Evolutionary conservation across 2,113 vertebrate genomes (phyloP), one percentile per base, ranked within the genome.

Genomic region (Thunnus maccoyii): DNA sequence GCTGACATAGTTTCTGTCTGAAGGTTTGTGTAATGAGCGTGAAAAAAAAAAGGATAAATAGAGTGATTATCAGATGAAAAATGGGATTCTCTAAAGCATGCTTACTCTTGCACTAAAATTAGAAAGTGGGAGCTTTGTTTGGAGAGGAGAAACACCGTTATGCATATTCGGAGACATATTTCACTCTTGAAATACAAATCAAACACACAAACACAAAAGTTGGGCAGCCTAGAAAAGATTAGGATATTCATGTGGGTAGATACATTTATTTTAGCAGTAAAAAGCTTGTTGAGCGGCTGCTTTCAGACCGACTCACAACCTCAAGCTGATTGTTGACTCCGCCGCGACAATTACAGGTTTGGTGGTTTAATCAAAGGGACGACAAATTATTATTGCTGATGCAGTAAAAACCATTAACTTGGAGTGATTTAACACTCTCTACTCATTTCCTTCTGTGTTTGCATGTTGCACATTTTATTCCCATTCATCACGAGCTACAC

Each of bases 181-280:
- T 51, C 14, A 7, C 54, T 14, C 56, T 30, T 16, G 44, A 68
- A 50, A 63, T n/a, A 55, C 36, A 73, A 72, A 71, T 78, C 30
- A 68, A 44, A 68, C 50, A 41, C 54, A 73, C 22, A 22, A 22
- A 22, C 27, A 65, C 47, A 62, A 25, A 52, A 17, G n/a, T 5
- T 16, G 18, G 20, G 5, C 16, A 18, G 30, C 52, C 12, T 14
- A 6, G 30, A 58, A 70, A 57, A 61, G 7, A 41, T 3, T 6
- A 10, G 61, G 12, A 50, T 16, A 7, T n/a, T 58, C 25, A 4
- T 62, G 56, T 44, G 50, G 63, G 55, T 75, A 68, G 82, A 83
- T 73, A 73, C 17, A 16, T 69, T 15, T 46, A n/a, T 58, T 41
- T 20, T 25, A 71, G 20, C 3, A 3, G 41, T 14, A 32, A 61